Conservation (phyloP, 2,113 vertebrate species). For the Plecturocebus donacophilus region DNA sequence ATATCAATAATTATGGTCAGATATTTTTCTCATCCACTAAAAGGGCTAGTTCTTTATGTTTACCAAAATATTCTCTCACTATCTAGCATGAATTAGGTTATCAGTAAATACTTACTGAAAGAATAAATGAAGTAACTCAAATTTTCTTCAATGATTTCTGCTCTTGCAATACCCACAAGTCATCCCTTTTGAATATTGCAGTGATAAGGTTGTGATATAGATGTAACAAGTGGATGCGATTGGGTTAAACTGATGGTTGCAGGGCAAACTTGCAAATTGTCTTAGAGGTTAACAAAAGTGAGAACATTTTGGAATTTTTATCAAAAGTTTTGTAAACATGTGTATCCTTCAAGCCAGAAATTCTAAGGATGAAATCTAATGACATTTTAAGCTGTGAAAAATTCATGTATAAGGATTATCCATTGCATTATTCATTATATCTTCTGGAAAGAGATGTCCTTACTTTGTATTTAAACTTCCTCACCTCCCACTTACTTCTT, state of each 20-base stretch:
- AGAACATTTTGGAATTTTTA: conserved; percentile 2
- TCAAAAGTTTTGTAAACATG: background rate
- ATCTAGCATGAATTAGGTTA: background rate
- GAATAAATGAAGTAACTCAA: conserved; percentile 13
- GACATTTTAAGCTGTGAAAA: conserved; percentile 29
- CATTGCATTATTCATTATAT: conserved; percentile 12
- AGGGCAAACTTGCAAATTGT: background rate
- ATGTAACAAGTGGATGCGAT: background rate
- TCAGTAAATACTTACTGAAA: background rate
- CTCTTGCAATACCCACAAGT: background rate
- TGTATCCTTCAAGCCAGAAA: conserved; percentile 34
- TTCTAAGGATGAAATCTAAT: background rate
- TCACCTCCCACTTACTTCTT: background rate
- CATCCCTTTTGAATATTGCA: background rate
- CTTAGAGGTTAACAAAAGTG: conserved; percentile 18
- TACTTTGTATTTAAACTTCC: background rate
- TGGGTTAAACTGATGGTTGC: background rate
- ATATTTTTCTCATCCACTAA: background rate
- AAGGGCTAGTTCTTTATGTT: background rate
- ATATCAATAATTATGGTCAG: background rate
- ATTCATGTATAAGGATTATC: background rate
- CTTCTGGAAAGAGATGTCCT: background rate
- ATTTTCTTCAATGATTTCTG: background rate
- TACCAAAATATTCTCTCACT: background rate
- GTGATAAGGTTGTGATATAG: background rate